Conservation (phyloP, 2,888 invertebrate species). For the Folsomia candida region DNA sequence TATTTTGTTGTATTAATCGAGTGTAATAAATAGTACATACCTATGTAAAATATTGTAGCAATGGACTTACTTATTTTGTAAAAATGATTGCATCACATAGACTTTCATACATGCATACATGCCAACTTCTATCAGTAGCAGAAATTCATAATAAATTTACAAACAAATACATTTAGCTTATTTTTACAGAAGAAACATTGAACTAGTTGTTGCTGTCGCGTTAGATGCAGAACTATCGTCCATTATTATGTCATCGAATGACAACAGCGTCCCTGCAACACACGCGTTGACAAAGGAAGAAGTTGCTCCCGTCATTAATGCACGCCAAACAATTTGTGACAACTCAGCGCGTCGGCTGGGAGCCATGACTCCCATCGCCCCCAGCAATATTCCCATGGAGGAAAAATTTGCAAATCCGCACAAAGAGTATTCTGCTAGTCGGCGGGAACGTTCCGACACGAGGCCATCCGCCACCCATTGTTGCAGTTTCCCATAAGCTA, state of each 20-base stretch:
- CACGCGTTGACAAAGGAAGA: constrained; percentile 87
- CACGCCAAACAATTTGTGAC: constrained; percentile 68
- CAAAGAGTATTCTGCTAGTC: constrained; percentile 84
- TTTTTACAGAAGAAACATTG: too few species aligned
- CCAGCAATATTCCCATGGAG: constrained; percentile 69
- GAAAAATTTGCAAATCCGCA: constrained; percentile 90
- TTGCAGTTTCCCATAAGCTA: constrained; percentile 77
- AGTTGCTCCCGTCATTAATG: constrained; percentile 76
- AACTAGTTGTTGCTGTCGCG: neutral
- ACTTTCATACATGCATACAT: too few species aligned
- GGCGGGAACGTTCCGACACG: constrained; percentile 61
- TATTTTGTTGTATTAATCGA: too few species aligned
- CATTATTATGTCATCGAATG: neutral
- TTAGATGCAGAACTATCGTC: neutral
- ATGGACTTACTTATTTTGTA: too few species aligned
- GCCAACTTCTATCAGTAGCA: too few species aligned
- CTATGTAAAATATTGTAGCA: too few species aligned
- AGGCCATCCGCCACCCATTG: neutral
- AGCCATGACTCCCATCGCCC: constrained; percentile 71
- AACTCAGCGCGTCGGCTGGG: constrained; percentile 69
- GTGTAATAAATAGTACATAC: too few species aligned
- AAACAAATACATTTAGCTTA: too few species aligned
- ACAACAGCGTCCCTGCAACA: constrained; percentile 65
- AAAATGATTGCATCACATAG: too few species aligned
- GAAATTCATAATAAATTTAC: too few species aligned